A percentile compares a stretch with the other conserved stretches of the same genome.
These are phyloP conservation scores for Pseudochaenichthys georgianus DNA, from an alignment of 2,797 vertebrate species.

Conservation along the genomic window DNA sequence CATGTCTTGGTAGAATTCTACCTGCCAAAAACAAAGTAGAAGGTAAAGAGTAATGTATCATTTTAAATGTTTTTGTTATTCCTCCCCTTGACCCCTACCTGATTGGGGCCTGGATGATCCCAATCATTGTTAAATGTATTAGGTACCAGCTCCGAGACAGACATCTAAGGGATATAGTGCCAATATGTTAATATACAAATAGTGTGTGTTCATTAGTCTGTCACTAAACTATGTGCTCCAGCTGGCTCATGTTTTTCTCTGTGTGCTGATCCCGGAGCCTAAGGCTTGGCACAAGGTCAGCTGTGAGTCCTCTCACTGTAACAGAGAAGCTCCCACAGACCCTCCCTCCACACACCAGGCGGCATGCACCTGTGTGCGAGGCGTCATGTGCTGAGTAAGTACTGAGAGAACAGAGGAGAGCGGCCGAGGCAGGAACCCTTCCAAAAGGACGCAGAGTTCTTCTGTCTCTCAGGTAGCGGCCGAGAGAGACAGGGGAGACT, in stretches of 20 bases:
- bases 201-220: background rate
- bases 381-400: conserved; percentile 77
- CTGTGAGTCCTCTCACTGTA: conserved; percentile 61
- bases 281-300: conserved; percentile 79
- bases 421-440: conserved; percentile 63
- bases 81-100: no score
- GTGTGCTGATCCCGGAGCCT: conserved; percentile 63
- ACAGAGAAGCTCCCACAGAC: conserved; percentile 59
- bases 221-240: conserved; percentile 5
- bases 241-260: conserved; percentile 7
- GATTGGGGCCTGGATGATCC: background rate
- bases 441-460: conserved; percentile 81
- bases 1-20: background rate
- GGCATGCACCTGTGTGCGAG: conserved; percentile 31
- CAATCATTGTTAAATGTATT: background rate
- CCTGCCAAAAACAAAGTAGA: background rate
- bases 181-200: background rate
- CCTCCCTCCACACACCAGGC: conserved; percentile 28
- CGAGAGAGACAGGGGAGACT: conserved; percentile 45
- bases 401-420: conserved; percentile 60
- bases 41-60: background rate
- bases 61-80: background rate
- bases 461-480: conserved; percentile 78
- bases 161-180: background rate
- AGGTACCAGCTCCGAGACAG: no score